phyloP scores from a whole-genome alignment of 2,888 invertebrate species.

The Heteromurus nitidus region DNA sequence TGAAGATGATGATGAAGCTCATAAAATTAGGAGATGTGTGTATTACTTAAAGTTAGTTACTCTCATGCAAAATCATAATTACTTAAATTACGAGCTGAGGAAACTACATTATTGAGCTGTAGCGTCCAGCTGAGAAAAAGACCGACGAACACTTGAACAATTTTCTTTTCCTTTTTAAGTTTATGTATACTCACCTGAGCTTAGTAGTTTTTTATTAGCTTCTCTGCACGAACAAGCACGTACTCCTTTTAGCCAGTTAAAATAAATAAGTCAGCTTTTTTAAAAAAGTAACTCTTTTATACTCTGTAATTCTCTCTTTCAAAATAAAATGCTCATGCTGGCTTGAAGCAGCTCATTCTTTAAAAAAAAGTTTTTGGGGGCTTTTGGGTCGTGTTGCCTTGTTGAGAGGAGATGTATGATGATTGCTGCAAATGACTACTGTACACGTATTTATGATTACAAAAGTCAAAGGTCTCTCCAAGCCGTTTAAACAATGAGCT shows the following conservation, averaged over 20 bases:
- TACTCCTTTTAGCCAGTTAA: constrained; percentile 22
- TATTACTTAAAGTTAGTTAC: neutral
- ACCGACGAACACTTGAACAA: neutral
- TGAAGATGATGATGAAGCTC: constrained; percentile 1
- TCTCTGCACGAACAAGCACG: constrained; percentile 44
- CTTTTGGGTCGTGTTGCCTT: constrained; percentile 24
- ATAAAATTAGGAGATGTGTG: constrained; percentile 35
- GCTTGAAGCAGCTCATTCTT: no score
- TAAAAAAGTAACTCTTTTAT: no score
- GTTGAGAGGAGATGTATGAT: constrained; percentile 61
- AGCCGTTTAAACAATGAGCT: constrained; percentile 48
- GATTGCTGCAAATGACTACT: constrained; percentile 64
- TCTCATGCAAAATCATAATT: constrained; percentile 71
- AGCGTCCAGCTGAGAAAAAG: constrained; percentile 61
- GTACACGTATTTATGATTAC: constrained; percentile 65
- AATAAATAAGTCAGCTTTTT: constrained; percentile 22
- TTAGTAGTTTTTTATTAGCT: no score
- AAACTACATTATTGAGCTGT: constrained; percentile 63
- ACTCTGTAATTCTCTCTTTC: constrained; percentile 2
- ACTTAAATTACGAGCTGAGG: constrained; percentile 67
- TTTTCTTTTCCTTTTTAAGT: neutral
- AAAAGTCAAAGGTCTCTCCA: constrained; percentile 59
- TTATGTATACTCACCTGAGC: no score
- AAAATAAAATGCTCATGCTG: neutral
- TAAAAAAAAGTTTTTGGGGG: constrained; percentile 16